Conservation (phyloP, 1,140 invertebrate species). For the Drosophila sechellia region DNA sequence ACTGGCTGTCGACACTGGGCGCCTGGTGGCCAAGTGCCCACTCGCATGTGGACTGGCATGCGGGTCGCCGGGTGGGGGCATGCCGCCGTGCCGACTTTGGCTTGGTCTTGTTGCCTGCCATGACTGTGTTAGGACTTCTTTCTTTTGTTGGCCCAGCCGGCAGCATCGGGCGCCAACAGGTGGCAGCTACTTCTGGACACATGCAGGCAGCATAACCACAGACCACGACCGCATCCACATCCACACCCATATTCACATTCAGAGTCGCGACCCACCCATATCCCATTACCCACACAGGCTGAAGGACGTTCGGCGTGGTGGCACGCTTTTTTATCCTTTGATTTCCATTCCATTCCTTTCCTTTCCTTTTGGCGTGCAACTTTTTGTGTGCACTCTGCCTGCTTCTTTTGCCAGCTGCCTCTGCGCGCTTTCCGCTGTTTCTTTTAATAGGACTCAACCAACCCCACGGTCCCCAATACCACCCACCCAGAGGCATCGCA, state of each 20-base stretch:
- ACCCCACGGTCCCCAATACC: neutral
- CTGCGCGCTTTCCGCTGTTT: conserved; percentile 28
- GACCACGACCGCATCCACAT: conserved; percentile 4
- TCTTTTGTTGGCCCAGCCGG: conserved; percentile 50
- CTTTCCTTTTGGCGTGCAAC: conserved; percentile 59
- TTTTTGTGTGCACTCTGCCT: conserved; percentile 15
- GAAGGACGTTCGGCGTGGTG: conserved; percentile 60
- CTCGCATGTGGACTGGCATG: conserved; percentile 12
- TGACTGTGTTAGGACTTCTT: conserved; percentile 55
- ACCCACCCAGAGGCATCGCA: neutral
- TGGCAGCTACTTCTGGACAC: conserved; percentile 66
- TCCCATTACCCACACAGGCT: conserved; percentile 34
- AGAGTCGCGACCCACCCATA: conserved; percentile 6
- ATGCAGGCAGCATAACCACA: conserved; percentile 33
- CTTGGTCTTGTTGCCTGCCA: conserved; percentile 58
- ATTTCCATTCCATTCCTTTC: too few relatives aligned
- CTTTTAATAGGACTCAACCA: conserved; percentile 27
- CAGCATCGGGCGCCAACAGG: conserved; percentile 47
- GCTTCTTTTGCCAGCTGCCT: conserved; percentile 53
- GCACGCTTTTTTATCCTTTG: conserved; percentile 56
- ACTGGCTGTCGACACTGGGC: conserved; percentile 34
- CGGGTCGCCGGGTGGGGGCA: neutral
- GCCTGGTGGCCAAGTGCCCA: conserved; percentile 35
- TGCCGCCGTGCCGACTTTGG: conserved; percentile 16
- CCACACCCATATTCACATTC: neutral